Base-by-base conservation (phyloP, 2,888 invertebrate species). In the Oscheius sp. region DNA sequence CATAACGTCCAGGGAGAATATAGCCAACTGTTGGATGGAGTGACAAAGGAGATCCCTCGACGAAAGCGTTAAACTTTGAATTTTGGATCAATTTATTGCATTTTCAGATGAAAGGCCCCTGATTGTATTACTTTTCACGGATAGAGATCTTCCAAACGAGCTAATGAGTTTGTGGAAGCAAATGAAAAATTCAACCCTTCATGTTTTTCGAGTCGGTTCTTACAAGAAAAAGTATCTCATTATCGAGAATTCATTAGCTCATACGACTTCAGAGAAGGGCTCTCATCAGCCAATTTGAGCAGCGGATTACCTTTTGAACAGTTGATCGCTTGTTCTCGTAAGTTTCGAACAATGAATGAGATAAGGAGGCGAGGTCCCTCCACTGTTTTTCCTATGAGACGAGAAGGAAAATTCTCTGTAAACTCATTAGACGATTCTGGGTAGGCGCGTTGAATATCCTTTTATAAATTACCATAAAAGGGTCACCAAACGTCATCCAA, bases 201-300 rank as follows among this genome's bases (percentile, higher is more conserved):
- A 75, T 17, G 72, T 77, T 34, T 77, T 72, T 57, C 25, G 77
- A 52, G 72, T 77, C 27, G 77, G 73, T 70, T 65, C 67, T 37
- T 31, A 39, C 6, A 69, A 71, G 37, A 76, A 68, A 2, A 61
- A 6, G 46, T 61, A 61, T 6, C 10, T 8, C n/a, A 6, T 27
- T 48, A 48, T 48, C 23, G 6, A 6, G 8, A 48, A 8, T 48
- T 48, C 37, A 10, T 37, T 10, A 15, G 15, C 8, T 37, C 5
- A n/a, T n/a, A n/a, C n/a, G n/a, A n/a, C n/a, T n/a, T n/a, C n/a
- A n/a, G n/a, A 6, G 12, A 6, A 42, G 4, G 5, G 4, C 12
- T 6, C 42, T n/a, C 29, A 52, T 4, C 15, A 52, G n/a, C n/a
- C n/a, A n/a, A n/a, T n/a, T n/a, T 72, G 17, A 61, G 65, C 6